phyloP scores from a whole-genome alignment of 2,888 invertebrate species.

The Drosophila incognita region DNA sequence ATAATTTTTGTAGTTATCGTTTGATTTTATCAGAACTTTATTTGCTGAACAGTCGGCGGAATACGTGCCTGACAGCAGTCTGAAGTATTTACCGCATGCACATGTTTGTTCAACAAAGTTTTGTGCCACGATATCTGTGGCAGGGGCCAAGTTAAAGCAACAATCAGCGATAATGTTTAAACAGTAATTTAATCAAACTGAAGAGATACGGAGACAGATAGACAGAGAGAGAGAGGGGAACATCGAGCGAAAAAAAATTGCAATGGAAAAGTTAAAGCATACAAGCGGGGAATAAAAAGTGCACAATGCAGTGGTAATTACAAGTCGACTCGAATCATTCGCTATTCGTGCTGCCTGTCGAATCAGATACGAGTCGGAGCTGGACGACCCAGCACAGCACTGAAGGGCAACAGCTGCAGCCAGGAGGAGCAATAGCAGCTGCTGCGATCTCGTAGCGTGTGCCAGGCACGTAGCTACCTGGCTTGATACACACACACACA shows the following conservation, averaged over 20 bases:
- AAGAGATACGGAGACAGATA: conserved; percentile 14
- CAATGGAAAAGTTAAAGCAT: conserved; percentile 19
- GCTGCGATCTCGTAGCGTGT: conserved; percentile 42
- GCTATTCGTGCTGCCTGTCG: conserved; percentile 48
- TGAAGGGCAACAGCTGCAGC: conserved; percentile 48
- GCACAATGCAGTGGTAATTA: conserved; percentile 76
- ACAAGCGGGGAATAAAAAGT: conserved; percentile 53
- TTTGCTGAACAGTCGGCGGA: conserved; percentile 1
- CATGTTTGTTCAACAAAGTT: conserved; percentile 24
- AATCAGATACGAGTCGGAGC: conserved; percentile 40
- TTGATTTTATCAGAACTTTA: conserved; percentile 17
- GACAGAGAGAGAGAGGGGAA: neutral
- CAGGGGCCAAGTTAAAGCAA: conserved; percentile 17
- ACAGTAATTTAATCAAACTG: conserved; percentile 70
- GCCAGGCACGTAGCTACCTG: conserved; percentile 61
- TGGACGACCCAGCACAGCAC: conserved; percentile 16
- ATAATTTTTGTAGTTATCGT: conserved; percentile 3
- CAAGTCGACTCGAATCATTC: conserved; percentile 53
- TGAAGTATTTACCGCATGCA: conserved; percentile 38
- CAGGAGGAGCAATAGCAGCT: conserved; percentile 39
- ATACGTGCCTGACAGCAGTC: conserved; percentile 17
- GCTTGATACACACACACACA: neutral
- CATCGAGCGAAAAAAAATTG: neutral
- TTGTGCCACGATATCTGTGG: conserved; percentile 8
- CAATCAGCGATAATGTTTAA: conserved; percentile 68